Evolutionary conservation across 1,140 invertebrate species (phyloP).

Genomic region (Stratiolaelaps scimitus): DNA sequence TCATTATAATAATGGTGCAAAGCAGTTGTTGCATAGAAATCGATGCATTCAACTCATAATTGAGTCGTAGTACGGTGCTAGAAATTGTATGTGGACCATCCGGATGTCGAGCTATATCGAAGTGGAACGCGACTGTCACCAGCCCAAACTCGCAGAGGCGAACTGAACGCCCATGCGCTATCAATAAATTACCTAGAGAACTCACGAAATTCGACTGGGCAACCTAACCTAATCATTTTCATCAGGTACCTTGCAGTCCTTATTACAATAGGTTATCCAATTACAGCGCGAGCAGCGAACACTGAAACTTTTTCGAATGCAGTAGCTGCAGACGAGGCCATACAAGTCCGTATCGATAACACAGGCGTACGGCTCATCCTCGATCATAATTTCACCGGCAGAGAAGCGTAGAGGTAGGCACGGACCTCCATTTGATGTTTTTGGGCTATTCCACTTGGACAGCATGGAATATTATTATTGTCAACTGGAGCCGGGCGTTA

Average conservation of each 20-base stretch:
- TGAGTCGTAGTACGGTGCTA: no score
- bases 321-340: neutral
- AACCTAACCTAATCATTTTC: no score
- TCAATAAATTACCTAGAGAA: no score
- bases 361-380: slow-evolving; percentile 15
- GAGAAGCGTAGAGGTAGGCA: neutral
- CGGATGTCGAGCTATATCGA: neutral
- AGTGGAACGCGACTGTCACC: neutral
- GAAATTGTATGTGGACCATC: neutral
- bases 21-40: no score
- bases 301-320: neutral
- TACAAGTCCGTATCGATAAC: neutral
- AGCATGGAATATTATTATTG: no score
- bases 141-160: neutral
- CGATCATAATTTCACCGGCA: slow-evolving; percentile 1
- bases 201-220: no score
- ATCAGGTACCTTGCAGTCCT: slow-evolving; percentile 13
- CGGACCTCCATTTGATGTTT: no score
- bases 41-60: no score
- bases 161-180: neutral
- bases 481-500: no score
- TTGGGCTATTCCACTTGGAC: no score
- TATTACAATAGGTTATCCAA: slow-evolving; percentile 7
- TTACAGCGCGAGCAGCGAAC: neutral
- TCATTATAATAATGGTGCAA: no score